Conservation (phyloP, 2,113 vertebrate species). For the Muntiacus reevesi region DNA sequence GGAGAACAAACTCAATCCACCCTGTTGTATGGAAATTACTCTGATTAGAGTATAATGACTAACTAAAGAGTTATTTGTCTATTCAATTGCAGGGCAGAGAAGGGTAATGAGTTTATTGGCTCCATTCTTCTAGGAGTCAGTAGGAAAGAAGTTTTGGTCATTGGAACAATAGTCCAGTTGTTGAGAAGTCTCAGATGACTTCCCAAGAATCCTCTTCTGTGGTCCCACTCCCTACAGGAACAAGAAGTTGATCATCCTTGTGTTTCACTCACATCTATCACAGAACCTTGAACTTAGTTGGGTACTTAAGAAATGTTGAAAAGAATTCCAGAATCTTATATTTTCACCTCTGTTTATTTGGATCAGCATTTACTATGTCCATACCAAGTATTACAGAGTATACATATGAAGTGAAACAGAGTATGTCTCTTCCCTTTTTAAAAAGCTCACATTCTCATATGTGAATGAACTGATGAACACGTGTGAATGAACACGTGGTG, state of each 20-base stretch:
- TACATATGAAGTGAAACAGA: background rate
- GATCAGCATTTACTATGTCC: background rate
- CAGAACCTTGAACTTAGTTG: background rate
- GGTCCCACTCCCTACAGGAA: background rate
- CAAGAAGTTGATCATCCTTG: background rate
- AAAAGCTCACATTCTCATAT: background rate
- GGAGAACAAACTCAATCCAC: background rate
- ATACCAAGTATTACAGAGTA: background rate
- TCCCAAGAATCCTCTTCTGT: background rate
- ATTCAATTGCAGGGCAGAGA: conserved; percentile 5
- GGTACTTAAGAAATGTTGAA: background rate
- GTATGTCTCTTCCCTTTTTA: background rate
- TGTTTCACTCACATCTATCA: background rate
- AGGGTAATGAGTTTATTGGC: conserved; percentile 18
- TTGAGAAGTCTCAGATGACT: background rate
- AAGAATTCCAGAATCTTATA: background rate
- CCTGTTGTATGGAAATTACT: conserved; percentile 45
- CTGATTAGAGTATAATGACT: conserved; percentile 38
- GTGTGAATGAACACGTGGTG: background rate
- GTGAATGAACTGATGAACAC: background rate
- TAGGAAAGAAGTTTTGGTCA: background rate
- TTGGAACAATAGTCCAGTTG: background rate
- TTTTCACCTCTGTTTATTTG: background rate
- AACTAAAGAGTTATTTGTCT: conserved; percentile 48
- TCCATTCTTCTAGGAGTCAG: background rate